Evolutionary conservation across 2,888 invertebrate species (phyloP).

Genomic region (Hydroisotoma schaefferi): DNA sequence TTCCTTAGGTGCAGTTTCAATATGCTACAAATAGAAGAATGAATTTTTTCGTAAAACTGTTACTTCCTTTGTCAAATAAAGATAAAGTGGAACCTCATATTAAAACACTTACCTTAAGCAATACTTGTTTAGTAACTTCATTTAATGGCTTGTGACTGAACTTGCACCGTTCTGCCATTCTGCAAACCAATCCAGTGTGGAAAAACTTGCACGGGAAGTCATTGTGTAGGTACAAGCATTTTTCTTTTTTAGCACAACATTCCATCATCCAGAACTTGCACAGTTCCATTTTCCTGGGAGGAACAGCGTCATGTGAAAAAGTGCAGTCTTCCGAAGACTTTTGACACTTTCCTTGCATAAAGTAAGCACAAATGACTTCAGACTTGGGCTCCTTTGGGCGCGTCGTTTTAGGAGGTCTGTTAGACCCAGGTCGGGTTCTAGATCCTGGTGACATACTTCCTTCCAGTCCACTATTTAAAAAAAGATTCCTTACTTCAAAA

Average conservation of each 20-base stretch:
- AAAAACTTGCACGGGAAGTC: constrained; percentile 97
- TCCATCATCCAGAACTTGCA: constrained; percentile 97
- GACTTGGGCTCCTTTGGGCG: constrained; percentile 50
- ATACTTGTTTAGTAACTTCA: constrained; percentile 66
- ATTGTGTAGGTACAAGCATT: constrained; percentile 93
- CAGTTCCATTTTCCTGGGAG: constrained; percentile 82
- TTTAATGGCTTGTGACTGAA: constrained; percentile 88
- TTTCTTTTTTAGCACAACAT: constrained; percentile 90
- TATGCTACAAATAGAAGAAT: constrained; percentile 60
- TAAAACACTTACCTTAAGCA: constrained; percentile 54
- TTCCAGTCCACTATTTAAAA: constrained; percentile 10
- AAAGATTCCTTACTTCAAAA: constrained; percentile 3
- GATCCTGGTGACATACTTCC: constrained; percentile 18
- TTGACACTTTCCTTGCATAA: constrained; percentile 83
- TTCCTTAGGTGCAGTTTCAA: constrained; percentile 86
- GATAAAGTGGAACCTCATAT: neutral
- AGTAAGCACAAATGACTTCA: constrained; percentile 75
- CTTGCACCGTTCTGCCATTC: constrained; percentile 77
- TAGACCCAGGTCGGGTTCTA: constrained; percentile 6
- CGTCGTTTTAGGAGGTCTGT: constrained; percentile 16
- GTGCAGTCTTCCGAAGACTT: constrained; percentile 75
- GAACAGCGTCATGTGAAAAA: constrained; percentile 77
- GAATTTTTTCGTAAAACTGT: neutral
- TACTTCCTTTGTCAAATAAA: neutral
- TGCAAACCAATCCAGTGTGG: constrained; percentile 86